Percentiles rank a stretch among this genome's conserved stretches.
phyloP scores from a whole-genome alignment of 2,888 invertebrate species.

The Archaeoteleia sp. region DNA sequence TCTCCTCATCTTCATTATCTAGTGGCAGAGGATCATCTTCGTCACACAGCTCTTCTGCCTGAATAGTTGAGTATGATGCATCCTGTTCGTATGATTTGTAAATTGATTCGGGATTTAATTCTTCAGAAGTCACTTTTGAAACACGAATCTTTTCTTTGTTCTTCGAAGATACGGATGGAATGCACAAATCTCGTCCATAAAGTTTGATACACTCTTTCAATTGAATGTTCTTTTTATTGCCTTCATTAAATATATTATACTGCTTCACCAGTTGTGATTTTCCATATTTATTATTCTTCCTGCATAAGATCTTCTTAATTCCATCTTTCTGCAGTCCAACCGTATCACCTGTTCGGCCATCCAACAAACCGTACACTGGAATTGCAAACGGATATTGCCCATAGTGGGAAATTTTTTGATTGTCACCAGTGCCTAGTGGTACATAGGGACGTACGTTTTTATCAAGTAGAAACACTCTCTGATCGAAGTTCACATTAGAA shows the following conservation, averaged over 20 bases:
- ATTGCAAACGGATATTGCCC: conserved; percentile 13
- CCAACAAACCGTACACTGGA: conserved; percentile 15
- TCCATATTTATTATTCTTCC: conserved; percentile 4
- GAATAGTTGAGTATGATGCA: not conserved
- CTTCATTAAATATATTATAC: not conserved
- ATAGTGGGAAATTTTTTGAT: not conserved
- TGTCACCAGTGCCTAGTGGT: not conserved
- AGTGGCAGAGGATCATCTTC: not conserved
- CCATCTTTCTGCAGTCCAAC: not conserved
- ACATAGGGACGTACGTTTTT: conserved; percentile 20
- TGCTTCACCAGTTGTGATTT: not conserved
- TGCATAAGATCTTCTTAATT: conserved; percentile 16
- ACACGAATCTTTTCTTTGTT: conserved; percentile 7
- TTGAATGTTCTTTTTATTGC: conserved; percentile 28
- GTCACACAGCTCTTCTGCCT: not conserved
- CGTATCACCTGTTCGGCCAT: too few species aligned
- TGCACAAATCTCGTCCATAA: conserved; percentile 49
- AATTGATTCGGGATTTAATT: not conserved
- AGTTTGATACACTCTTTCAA: conserved; percentile 55
- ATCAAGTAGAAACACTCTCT: conserved; percentile 35
- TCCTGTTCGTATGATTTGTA: not conserved
- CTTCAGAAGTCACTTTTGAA: not conserved
- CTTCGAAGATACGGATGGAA: conserved; percentile 8
- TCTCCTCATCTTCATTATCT: not conserved
- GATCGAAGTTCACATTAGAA: conserved; percentile 48